Base-by-base conservation (phyloP, 2,888 invertebrate genomes). In the Cryptocheilus praepositus region DNA sequence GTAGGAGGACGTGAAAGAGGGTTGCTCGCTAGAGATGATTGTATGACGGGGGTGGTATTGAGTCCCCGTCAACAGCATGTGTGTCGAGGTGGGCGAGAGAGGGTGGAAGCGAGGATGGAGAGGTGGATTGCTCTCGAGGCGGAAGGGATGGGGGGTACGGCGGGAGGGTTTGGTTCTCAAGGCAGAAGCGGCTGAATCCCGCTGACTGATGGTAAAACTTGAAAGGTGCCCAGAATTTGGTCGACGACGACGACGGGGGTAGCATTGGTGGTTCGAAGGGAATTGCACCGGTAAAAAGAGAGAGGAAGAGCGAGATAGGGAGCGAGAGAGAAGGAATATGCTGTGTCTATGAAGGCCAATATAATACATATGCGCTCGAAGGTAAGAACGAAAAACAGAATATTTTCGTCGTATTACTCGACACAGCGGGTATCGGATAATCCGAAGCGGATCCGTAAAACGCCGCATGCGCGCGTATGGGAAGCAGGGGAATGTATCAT, bases 151-250 rank as follows among this genome's bases (percentile, higher is more conserved):
- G 49, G 44, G 59, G 64, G 69, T 62, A 57, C 54, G 70, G 52
- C 61, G 63, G 67, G 64, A 16, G 49, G 46, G 8, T 43, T 16
- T 55, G 52, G 60, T 19, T 71, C 56, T 67, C 36, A 13, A 51
- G 60, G 68, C 53, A 66, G 73, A 65, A 77, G 60, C 54, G 73
- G 62, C 70, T 64, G 78, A 77, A 78, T 77, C 73, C 64, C 61
- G 71, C 75, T 80, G 82, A 81, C 78, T 81, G 76, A 80, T 77
- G 77, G 77, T 73, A 68, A 79, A 81, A 79, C 80, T 80, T 77
- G 77, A 78, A 81, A 81, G 80, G 73, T 73, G 75, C 61, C 64
- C 59, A 71, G 79, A 83, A 79, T 81, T 81, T 79, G 79, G 82
- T 83, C 83, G 74, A 70, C 67, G 72, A 58, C 63, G 66, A 67